A percentile compares a stretch with the other conserved stretches of the same genome.
phyloP scores from a whole-genome alignment of 92 coral and sea anemone species.

The Epizoanthus scotinus region DNA sequence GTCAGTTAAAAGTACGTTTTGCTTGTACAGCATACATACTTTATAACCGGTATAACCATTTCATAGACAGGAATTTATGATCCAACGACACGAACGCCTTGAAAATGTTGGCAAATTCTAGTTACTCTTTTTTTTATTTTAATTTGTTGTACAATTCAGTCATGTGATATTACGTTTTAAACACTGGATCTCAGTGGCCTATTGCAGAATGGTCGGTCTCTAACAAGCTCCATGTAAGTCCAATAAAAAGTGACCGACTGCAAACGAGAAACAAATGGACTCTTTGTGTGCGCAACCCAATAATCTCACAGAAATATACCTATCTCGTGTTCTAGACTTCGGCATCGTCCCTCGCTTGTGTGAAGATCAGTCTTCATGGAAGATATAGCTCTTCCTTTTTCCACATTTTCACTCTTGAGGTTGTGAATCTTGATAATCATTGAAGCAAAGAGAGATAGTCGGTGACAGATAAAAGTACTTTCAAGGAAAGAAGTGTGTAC shows the following conservation, averaged over 20 bases:
- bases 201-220: no score
- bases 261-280: not conserved
- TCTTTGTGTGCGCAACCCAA: not conserved
- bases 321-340: constrained; percentile 70
- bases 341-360: constrained; percentile 67
- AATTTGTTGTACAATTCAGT: no score
- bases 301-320: constrained; percentile 47
- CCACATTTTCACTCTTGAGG: constrained; percentile 66
- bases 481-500: not conserved
- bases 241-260: not conserved
- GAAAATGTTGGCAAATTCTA: no score
- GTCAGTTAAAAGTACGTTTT: no score
- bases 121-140: no score
- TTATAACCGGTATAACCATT: no score
- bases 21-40: no score
- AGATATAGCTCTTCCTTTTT: constrained; percentile 68
- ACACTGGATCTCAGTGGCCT: no score
- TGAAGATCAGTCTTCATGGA: constrained; percentile 63
- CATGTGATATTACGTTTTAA: no score
- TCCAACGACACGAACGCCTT: no score
- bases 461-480: not conserved
- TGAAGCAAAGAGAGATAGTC: not conserved
- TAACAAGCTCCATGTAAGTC: not conserved
- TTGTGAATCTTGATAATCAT: constrained; percentile 54
- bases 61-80: no score